phyloP scores from a whole-genome alignment of 2,797 vertebrate genomes.

The Lagocephalus sceleratus region DNA sequence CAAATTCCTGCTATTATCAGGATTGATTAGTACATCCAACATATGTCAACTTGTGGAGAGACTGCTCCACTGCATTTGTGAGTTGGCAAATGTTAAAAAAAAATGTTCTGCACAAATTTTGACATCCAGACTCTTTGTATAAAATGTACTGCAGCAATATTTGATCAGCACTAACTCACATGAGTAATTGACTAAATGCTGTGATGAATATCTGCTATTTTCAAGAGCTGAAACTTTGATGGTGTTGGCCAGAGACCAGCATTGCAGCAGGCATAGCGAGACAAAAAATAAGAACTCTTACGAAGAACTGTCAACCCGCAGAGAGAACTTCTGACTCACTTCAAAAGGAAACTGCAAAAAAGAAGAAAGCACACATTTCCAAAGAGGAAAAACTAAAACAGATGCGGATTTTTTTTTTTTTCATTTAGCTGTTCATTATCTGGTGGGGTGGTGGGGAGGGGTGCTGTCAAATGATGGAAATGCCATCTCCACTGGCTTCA shows the following conservation, averaged over 20 bases:
- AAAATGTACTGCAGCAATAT: slow-evolving; percentile 4
- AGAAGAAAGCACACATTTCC: slow-evolving; percentile 11
- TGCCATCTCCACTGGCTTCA: slow-evolving; percentile 22
- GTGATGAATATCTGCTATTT: not conserved
- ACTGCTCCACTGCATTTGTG: no score
- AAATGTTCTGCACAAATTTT: not conserved
- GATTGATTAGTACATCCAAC: no score
- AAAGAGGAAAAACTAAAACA: slow-evolving; percentile 12
- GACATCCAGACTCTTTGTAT: not conserved
- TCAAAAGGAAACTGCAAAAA: slow-evolving; percentile 35
- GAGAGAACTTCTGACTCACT: slow-evolving; percentile 8
- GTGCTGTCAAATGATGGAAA: slow-evolving; percentile 45
- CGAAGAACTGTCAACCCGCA: no score
- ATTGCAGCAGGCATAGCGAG: no score
- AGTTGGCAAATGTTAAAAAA: no score
- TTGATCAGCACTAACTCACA: slow-evolving; percentile 12
- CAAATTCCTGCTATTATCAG: no score
- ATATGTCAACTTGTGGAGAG: no score
- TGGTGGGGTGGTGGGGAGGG: slow-evolving; percentile 28
- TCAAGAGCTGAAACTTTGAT: not conserved
- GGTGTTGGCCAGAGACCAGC: not conserved
- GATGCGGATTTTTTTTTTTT: slow-evolving; percentile 52
- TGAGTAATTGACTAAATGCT: not conserved
- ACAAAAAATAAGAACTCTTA: no score
- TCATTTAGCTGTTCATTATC: slow-evolving; percentile 52